A percentile compares a stretch with the other conserved stretches of the same genome.
phyloP scores from a whole-genome alignment of 2,797 vertebrate species.

The Helarctos malayanus region DNA sequence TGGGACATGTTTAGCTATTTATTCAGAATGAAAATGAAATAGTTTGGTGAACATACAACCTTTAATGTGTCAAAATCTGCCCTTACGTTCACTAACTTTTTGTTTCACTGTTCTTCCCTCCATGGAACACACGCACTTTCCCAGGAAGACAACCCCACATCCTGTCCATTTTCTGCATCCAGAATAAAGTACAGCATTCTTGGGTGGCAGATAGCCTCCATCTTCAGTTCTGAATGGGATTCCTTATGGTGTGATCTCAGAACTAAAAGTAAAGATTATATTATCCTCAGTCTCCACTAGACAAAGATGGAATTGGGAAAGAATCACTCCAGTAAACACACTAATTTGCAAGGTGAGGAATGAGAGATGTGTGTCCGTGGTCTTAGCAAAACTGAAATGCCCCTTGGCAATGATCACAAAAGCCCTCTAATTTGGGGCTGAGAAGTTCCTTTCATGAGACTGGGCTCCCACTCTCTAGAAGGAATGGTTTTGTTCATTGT shows the following conservation, averaged over 20 bases:
- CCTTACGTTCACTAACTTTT: neutral
- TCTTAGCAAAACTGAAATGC: neutral
- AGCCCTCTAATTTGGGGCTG: neutral
- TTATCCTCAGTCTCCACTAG: neutral
- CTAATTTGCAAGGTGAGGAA: neutral
- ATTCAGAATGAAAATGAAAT: neutral
- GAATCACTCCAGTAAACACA: neutral
- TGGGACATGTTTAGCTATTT: neutral
- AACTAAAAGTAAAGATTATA: neutral
- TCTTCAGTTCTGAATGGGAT: neutral
- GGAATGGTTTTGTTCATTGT: neutral
- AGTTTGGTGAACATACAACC: neutral
- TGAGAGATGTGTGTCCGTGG: neutral
- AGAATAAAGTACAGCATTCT: neutral
- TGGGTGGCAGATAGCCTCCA: neutral
- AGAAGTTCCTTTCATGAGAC: neutral
- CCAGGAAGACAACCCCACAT: neutral
- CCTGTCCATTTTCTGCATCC: neutral
- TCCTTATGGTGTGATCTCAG: neutral
- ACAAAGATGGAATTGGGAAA: neutral
- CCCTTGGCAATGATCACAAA: neutral
- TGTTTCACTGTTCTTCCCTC: neutral
- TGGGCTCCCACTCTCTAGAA: neutral
- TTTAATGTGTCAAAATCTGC: neutral
- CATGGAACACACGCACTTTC: neutral